A percentile compares a stretch with the other conserved stretches of the same genome.
phyloP scores from a whole-genome alignment of 1,140 invertebrate species.

The Leptopilina boulardi region DNA sequence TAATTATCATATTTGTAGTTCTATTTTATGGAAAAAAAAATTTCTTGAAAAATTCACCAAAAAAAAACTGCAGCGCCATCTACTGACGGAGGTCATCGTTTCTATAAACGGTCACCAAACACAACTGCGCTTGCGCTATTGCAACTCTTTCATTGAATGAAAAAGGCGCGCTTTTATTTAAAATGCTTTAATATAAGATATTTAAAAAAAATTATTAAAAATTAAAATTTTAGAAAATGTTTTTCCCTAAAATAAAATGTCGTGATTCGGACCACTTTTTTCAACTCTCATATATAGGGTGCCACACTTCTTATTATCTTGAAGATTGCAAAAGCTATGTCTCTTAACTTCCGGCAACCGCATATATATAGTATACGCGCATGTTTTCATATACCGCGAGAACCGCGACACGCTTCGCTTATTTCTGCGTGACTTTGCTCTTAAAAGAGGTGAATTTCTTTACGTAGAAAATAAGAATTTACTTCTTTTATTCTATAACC shows the following conservation, averaged over 20 bases:
- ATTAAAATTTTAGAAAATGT: too few relatives aligned
- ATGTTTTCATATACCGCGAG: slow-evolving; percentile 11
- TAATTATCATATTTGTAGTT: too few relatives aligned
- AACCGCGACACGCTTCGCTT: slow-evolving; percentile 1
- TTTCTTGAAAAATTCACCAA: too few relatives aligned
- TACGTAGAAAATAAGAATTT: neutral
- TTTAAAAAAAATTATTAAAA: neutral
- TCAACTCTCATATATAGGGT: neutral
- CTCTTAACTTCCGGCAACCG: slow-evolving; percentile 13
- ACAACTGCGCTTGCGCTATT: too few relatives aligned
- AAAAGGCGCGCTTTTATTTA: neutral
- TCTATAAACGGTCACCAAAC: too few relatives aligned
- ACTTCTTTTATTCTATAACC: neutral
- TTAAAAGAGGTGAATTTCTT: slow-evolving; percentile 17
- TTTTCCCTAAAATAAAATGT: neutral
- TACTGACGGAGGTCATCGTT: too few relatives aligned
- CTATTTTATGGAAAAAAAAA: too few relatives aligned
- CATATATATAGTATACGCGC: too few relatives aligned
- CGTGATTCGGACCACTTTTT: slow-evolving; percentile 4
- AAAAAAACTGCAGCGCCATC: too few relatives aligned
- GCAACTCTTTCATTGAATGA: too few relatives aligned
- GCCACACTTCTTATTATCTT: neutral
- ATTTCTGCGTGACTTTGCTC: slow-evolving; percentile 27
- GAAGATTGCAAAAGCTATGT: slow-evolving; percentile 19
- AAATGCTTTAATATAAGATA: neutral